Evolutionary conservation across 2,888 invertebrate species (phyloP).

Genomic region (Troglohyphantes excavatus): DNA sequence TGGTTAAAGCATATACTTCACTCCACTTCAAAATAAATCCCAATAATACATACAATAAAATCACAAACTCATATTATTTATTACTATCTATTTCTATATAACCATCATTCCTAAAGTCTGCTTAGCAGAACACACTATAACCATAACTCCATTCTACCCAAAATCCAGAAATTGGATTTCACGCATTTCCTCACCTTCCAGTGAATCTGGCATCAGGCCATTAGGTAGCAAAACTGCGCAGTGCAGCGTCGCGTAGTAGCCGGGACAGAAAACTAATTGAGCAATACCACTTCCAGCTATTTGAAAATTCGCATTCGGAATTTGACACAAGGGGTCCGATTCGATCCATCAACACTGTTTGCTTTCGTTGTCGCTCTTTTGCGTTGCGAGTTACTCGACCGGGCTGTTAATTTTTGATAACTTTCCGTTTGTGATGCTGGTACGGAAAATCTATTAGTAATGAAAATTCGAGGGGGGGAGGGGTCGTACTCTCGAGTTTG

Average conservation of each 20-base stretch:
- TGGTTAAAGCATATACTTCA: too few species aligned
- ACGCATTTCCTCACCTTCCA: not conserved
- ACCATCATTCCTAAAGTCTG: not conserved
- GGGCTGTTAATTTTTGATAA: constrained; percentile 26
- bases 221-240: not conserved
- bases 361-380: not conserved
- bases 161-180: not conserved
- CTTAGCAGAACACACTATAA: not conserved
- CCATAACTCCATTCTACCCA: not conserved
- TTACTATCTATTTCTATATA: too few species aligned
- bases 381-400: not conserved
- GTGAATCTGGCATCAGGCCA: not conserved
- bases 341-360: not conserved
- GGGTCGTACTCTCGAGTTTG: not conserved
- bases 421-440: not conserved
- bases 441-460: not conserved
- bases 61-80: too few species aligned
- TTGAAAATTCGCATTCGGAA: constrained; percentile 1
- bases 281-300: not conserved
- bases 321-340: not conserved
- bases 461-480: not conserved
- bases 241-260: not conserved
- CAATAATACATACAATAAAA: too few species aligned
- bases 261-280: constrained; percentile 8
- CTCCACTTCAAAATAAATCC: too few species aligned